phyloP scores from a whole-genome alignment of 2,113 vertebrate genomes.

The Scomber colias region DNA sequence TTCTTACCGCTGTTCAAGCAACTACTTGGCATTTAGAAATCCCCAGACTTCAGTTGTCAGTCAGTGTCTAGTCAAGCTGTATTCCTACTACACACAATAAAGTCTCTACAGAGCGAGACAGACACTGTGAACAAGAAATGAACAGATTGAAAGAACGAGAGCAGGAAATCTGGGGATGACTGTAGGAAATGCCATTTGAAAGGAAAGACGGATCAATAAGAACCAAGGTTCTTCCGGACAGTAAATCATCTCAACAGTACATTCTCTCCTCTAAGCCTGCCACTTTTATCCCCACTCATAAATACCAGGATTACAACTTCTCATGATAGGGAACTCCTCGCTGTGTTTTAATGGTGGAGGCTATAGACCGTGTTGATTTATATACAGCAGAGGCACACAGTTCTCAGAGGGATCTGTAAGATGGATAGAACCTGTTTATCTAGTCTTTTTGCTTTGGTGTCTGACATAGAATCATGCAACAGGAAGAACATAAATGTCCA shows the following conservation, averaged over 20 bases:
- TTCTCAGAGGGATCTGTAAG: constrained; percentile 15
- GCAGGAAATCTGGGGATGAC: constrained; percentile 5
- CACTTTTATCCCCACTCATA: constrained; percentile 58
- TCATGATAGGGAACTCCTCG: constrained; percentile 27
- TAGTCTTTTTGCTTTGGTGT: not conserved
- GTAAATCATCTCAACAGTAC: constrained; percentile 50
- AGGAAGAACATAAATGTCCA: no score
- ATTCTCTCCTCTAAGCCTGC: constrained; percentile 36
- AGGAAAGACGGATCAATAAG: constrained; percentile 55
- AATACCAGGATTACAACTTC: constrained; percentile 57
- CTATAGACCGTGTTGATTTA: constrained; percentile 34
- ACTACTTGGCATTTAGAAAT: no score
- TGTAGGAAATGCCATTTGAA: not conserved
- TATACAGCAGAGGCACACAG: not conserved
- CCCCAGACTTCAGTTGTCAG: no score
- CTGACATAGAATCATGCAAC: not conserved
- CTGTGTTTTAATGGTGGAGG: constrained; percentile 46
- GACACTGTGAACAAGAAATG: not conserved
- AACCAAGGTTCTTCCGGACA: constrained; percentile 29
- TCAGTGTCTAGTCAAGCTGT: no score
- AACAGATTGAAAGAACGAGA: not conserved
- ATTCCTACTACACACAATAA: not conserved
- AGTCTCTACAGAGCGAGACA: not conserved
- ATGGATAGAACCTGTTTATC: constrained; percentile 1
- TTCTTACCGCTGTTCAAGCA: no score